A percentile compares a stretch with the other conserved stretches of the same genome.
Conservation (phyloP, 2,888 invertebrate genomes). For the Cheilosia pagana region DNA sequence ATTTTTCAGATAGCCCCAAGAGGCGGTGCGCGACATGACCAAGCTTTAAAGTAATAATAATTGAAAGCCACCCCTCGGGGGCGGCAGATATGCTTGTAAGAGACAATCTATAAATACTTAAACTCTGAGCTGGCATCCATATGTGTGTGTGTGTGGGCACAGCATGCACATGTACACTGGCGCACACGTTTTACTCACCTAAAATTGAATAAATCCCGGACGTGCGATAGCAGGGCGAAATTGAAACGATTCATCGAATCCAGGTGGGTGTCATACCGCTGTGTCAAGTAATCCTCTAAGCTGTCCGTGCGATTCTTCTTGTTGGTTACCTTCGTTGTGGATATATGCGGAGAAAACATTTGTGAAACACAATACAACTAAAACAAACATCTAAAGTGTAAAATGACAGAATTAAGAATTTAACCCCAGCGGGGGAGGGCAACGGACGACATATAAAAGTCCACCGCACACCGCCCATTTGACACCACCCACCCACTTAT, state of each 20-base stretch:
- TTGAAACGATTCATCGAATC: slow-evolving; percentile 88
- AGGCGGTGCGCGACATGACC: slow-evolving; percentile 82
- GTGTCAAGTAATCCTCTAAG: slow-evolving; percentile 85
- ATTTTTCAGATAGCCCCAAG: slow-evolving; percentile 87
- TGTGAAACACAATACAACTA: slow-evolving; percentile 46
- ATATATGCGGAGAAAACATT: slow-evolving; percentile 33
- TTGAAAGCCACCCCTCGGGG: slow-evolving; percentile 50
- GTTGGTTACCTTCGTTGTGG: slow-evolving; percentile 81
- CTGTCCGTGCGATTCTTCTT: slow-evolving; percentile 82
- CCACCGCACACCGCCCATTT: slow-evolving; percentile 48
- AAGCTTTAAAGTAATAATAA: slow-evolving; percentile 77
- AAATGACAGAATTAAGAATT: slow-evolving; percentile 72
- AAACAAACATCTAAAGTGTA: slow-evolving; percentile 59
- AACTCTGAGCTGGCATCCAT: not conserved
- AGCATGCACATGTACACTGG: slow-evolving; percentile 15
- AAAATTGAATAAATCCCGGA: slow-evolving; percentile 88
- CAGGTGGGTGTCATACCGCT: slow-evolving; percentile 84
- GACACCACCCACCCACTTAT: slow-evolving; percentile 47
- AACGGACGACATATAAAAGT: slow-evolving; percentile 40
- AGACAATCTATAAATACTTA: slow-evolving; percentile 68
- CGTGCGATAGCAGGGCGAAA: slow-evolving; percentile 85
- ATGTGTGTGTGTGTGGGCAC: slow-evolving; percentile 1
- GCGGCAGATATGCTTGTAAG: slow-evolving; percentile 1
- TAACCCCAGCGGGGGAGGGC: slow-evolving; percentile 57
- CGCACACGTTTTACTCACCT: slow-evolving; percentile 84